Evolutionary conservation across 2,888 invertebrate species (phyloP).

Genomic region (Lordiphosa fenestrarum): DNA sequence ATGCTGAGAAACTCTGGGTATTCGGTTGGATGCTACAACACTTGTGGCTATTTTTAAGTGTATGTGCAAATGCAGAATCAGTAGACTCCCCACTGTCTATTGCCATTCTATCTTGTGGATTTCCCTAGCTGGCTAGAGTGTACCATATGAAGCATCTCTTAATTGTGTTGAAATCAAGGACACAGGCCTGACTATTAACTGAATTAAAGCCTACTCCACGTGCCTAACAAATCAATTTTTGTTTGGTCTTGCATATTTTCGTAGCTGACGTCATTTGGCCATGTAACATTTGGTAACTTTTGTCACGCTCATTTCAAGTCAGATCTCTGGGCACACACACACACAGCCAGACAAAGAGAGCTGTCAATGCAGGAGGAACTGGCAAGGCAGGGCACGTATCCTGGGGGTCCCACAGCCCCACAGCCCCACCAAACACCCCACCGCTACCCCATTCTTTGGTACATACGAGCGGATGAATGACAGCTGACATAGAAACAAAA

Average conservation of each 20-base stretch:
- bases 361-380: slow-evolving; percentile 56
- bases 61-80: too few species aligned
- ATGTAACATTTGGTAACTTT: slow-evolving; percentile 33
- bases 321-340: slow-evolving; percentile 32
- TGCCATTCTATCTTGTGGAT: too few species aligned
- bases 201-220: too few species aligned
- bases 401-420: slow-evolving; percentile 37
- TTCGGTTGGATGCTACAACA: too few species aligned
- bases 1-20: too few species aligned
- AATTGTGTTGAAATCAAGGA: not conserved
- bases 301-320: slow-evolving; percentile 36
- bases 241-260: slow-evolving; percentile 2
- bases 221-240: too few species aligned
- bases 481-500: slow-evolving; percentile 74
- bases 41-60: too few species aligned
- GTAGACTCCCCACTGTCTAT: too few species aligned
- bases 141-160: too few species aligned
- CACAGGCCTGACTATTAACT: not conserved
- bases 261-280: slow-evolving; percentile 32
- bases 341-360: slow-evolving; percentile 22
- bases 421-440: slow-evolving; percentile 19
- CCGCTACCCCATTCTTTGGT: slow-evolving; percentile 36
- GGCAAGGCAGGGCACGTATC: slow-evolving; percentile 67
- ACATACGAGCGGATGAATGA: slow-evolving; percentile 67
- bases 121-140: too few species aligned